Base-by-base conservation (phyloP, 2,888 invertebrate species). In the Alitta virens region DNA sequence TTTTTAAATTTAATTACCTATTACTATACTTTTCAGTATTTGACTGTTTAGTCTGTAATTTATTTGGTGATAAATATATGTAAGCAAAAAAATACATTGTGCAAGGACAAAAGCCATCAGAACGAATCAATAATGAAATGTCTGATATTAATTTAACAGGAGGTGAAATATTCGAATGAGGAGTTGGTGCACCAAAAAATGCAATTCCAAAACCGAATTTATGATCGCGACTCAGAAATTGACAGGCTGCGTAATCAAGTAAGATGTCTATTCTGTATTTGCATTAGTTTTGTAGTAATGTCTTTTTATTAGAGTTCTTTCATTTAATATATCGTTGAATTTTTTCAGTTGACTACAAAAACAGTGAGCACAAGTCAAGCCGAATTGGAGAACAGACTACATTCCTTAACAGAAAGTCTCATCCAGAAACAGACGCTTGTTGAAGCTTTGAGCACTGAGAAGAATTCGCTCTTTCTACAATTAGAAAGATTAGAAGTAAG, bases 381-480 rank as follows among this genome's bases (percentile, higher is more conserved):
- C 53, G 85, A 86, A 71, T 71, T 85, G 52, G 85, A 85, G 74
- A 78, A 82, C 25, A 74, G 85, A 38, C 75, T 85, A 1, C 80
- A 83, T 62, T 73, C 81, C 1, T 83, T 94, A 18, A 93, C 94
- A 0, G 89, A 93, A 76, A 91, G 90, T 51, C 84, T 95, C 40
- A 90, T 94, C 61, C 87, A 90, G 75, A 93, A 91, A 77, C 95
- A 95, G 82, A 89, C 89, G 50, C 87, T 88, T 69, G 84, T 95
- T n/a, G 94, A 95, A 78, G 85, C 88, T 23, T 84, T 92, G 49
- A 87, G 91, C 60, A 90, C 91, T 0, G 94, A 94, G 75, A 89
- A 91, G 76, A 93, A 93, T 84, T 91, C 92, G 23, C 83, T 94
- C 56, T 86, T 87, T 70, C 85, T 94, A 72, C 93, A 94, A 77